Conservation (phyloP, 2,888 invertebrate species). For the Cinara cedri region DNA sequence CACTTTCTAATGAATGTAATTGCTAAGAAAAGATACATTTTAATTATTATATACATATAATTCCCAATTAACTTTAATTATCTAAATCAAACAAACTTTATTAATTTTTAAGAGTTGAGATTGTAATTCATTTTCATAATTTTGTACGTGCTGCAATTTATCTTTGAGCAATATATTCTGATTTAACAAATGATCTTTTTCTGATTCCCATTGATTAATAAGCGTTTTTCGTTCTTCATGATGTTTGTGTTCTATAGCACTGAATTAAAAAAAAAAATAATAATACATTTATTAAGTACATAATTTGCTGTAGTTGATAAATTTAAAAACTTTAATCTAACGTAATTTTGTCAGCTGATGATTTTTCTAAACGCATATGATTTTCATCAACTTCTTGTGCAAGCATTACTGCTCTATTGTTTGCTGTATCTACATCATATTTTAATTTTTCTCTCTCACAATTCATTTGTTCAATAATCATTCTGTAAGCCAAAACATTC, state of each 20-base stretch:
- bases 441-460: constrained; percentile 83
- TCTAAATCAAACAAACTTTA: constrained; percentile 64
- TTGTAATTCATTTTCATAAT: constrained; percentile 73
- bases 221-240: constrained; percentile 76
- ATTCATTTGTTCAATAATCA: constrained; percentile 70
- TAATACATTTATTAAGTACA: neutral
- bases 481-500: constrained; percentile 61
- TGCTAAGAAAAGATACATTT: constrained; percentile 57
- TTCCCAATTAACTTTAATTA: neutral
- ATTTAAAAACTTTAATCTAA: constrained; percentile 62
- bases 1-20: constrained; percentile 59
- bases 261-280: constrained; percentile 61
- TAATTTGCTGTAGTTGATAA: neutral
- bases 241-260: constrained; percentile 77
- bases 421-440: constrained; percentile 79
- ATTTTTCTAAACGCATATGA: constrained; percentile 80
- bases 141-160: constrained; percentile 71
- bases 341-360: constrained; percentile 70
- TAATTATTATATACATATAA: neutral
- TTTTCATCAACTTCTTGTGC: constrained; percentile 92
- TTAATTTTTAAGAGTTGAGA: constrained; percentile 70
- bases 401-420: constrained; percentile 77
- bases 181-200: constrained; percentile 75
- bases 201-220: constrained; percentile 72
- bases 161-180: constrained; percentile 68